These are phyloP conservation scores for Neodiprion virginianus DNA, from an alignment of 1,140 invertebrate genomes.

Conservation along the genomic window DNA sequence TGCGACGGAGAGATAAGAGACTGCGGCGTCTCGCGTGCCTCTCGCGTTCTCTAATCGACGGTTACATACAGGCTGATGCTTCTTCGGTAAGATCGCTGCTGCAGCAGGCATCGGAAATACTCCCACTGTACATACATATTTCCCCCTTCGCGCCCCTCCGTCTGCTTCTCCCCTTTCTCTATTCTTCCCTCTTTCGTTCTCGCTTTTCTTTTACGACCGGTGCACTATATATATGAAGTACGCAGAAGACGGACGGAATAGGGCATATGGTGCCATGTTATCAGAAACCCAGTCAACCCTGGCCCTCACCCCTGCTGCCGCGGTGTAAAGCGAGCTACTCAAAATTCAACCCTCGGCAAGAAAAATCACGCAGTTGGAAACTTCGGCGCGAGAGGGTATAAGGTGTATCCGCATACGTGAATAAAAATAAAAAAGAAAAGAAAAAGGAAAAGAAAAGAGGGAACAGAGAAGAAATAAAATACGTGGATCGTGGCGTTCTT, in stretches of 20 bases:
- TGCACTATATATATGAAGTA: not conserved
- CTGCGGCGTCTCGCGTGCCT: not conserved
- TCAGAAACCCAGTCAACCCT: not conserved
- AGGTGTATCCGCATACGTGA: no score
- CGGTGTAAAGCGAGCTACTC: not conserved
- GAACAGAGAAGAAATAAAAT: no score
- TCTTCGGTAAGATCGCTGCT: not conserved
- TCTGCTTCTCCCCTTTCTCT: constrained; percentile 5
- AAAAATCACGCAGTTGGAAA: constrained; percentile 7
- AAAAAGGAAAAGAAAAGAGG: no score
- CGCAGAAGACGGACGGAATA: not conserved
- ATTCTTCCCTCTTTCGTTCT: constrained; percentile 4
- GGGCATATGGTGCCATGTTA: not conserved
- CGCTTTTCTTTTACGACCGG: constrained; percentile 9
- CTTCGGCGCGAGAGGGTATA: not conserved
- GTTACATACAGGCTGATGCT: constrained; percentile 9
- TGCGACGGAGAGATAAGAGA: constrained; percentile 8
- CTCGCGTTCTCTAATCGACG: constrained; percentile 12
- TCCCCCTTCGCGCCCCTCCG: no score
- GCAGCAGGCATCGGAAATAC: not conserved
- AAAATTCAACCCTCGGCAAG: constrained; percentile 1
- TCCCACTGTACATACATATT: no score
- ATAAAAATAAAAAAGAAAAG: not conserved
- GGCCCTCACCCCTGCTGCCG: not conserved
- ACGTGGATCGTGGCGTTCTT: not conserved